Base-by-base conservation (phyloP, 2,888 invertebrate species). In the Tinea trinotella region DNA sequence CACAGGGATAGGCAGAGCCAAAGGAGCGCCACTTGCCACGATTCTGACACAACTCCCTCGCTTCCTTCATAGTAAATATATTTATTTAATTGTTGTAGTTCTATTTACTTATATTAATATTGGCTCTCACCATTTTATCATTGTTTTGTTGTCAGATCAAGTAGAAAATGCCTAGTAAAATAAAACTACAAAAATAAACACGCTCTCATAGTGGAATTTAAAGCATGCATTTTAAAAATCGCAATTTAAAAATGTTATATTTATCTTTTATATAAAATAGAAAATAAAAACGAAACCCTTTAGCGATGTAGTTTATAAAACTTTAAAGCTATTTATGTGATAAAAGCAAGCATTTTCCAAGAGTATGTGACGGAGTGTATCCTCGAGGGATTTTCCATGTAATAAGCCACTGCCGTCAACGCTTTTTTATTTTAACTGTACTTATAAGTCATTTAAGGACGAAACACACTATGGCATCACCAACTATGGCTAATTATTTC, bases 311-410 rank as follows among this genome's bases (percentile, higher is more conserved):
- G 13, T 15, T 13, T 15, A 15, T 13, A 17, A 17, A 17, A 15
- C 17, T 40, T 15, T 15, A n/a, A 40, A n/a, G 15, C 13, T 12
- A 7, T 15, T 40, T 40, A 15, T 40, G 15, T 40, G 15, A 17
- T 40, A 40, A 40, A 40, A 40, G 40, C 17, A 13, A 40, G 40
- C 13, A 40, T 40, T 40, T 40, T 40, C 13, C 2, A 7, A 40
- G 7, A 40, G 15, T 9, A 40, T 13, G 40, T 40, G 40, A 40
- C 12, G 17, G 17, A 40, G 40, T 40, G 40, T 40, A 40, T 13
- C 13, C 40, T 40, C 40, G 13, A 40, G 40, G 30, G 40, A 3
- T 40, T 40, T 40, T 40, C 40, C 40, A 40, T 15, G 12, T 40
- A 40, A 40, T 6, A 40, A 7, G 7, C n/a, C n/a, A n/a, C n/a